Conservation (phyloP, 2,797 vertebrate species). For the Myotis daubentonii region DNA sequence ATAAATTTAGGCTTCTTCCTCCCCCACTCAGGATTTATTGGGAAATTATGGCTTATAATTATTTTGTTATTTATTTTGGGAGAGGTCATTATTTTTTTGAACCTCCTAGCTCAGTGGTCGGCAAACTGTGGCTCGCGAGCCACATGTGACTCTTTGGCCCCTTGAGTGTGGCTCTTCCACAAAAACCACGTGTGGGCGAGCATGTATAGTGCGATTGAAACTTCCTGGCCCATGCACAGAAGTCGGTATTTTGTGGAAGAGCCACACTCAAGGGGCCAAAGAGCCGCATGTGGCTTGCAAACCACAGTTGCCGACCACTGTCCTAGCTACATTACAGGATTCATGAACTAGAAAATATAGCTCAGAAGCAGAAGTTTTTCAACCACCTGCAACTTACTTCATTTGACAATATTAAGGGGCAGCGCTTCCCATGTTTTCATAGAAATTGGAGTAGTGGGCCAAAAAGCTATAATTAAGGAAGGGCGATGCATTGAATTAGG, state of each 20-base stretch:
- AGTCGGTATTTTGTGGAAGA: too few relatives aligned
- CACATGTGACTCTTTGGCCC: too few relatives aligned
- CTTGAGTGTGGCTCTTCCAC: too few relatives aligned
- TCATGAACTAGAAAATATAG: not conserved
- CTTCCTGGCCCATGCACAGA: too few relatives aligned
- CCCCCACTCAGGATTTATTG: not conserved
- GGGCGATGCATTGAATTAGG: not conserved
- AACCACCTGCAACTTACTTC: not conserved
- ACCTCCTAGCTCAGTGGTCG: not conserved
- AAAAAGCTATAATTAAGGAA: not conserved
- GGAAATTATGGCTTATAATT: not conserved
- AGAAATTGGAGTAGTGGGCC: not conserved
- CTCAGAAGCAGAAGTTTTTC: not conserved
- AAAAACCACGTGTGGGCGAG: too few relatives aligned
- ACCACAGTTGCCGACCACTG: too few relatives aligned
- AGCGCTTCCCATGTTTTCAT: not conserved
- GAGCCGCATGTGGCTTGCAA: too few relatives aligned
- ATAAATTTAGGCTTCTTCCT: not conserved
- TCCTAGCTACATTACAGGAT: not conserved
- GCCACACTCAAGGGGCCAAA: too few relatives aligned
- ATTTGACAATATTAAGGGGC: not conserved
- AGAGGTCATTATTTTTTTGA: not conserved
- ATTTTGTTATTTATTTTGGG: slow-evolving; percentile 25
- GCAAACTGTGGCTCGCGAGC: too few relatives aligned
- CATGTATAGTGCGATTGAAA: too few relatives aligned